phyloP scores from a whole-genome alignment of 2,113 vertebrate genomes.

The Catharus bicknelli region DNA sequence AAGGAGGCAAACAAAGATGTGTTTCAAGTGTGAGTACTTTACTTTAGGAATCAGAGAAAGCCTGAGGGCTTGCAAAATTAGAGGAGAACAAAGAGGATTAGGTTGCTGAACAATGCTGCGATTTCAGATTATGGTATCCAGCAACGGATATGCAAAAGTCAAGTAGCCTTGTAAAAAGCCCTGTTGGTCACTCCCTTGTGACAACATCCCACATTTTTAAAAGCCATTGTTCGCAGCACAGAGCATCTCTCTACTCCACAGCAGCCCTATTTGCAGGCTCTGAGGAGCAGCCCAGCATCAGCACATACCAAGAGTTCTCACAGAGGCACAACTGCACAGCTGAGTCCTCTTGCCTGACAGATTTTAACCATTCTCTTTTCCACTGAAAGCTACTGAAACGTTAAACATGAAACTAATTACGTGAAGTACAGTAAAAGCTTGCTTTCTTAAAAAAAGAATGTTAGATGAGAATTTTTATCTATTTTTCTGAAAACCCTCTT shows the following conservation, averaged over 20 bases:
- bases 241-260: background rate
- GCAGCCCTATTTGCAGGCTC: background rate
- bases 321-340: background rate
- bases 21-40: slow-evolving; percentile 40
- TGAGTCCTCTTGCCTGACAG: background rate
- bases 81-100: slow-evolving; percentile 69
- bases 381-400: background rate
- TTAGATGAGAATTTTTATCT: background rate
- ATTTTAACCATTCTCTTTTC: background rate
- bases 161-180: slow-evolving; percentile 56
- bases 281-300: background rate
- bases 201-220: slow-evolving; percentile 9
- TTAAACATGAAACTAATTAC: background rate
- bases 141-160: slow-evolving; percentile 59
- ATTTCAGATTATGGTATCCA: slow-evolving; percentile 66
- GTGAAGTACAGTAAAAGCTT: background rate
- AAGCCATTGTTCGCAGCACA: slow-evolving; percentile 29
- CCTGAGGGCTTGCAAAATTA: slow-evolving; percentile 54
- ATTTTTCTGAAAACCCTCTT: background rate
- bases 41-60: slow-evolving; percentile 52
- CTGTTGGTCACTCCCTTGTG: slow-evolving; percentile 32
- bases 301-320: background rate
- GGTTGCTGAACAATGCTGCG: slow-evolving; percentile 39
- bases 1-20: slow-evolving; percentile 43
- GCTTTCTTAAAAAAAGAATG: background rate